Percentiles rank a stretch among this genome's conserved stretches.
Conservation (phyloP, 2,113 vertebrate genomes). For the Osmerus eperlanus region DNA sequence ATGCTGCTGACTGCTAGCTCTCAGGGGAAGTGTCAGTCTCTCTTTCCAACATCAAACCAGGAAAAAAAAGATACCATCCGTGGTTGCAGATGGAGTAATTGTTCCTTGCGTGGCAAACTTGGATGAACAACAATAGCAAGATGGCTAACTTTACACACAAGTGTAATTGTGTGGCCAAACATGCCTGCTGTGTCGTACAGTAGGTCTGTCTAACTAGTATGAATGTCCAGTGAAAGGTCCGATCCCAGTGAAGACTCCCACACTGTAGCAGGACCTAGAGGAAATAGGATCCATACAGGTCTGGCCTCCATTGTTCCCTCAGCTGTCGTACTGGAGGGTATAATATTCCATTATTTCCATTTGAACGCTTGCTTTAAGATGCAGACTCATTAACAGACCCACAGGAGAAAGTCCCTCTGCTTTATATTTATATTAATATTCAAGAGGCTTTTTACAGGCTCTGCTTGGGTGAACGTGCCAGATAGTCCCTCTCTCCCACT, state of each 20-base stretch:
- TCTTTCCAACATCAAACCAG: slow-evolving; percentile 36
- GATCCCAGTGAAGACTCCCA: too few species aligned
- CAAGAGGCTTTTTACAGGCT: slow-evolving; percentile 58
- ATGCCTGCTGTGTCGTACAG: too few species aligned
- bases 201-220: too few species aligned
- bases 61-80: background rate
- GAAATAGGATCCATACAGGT: slow-evolving; percentile 28
- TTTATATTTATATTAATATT: slow-evolving; percentile 64
- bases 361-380: slow-evolving; percentile 62
- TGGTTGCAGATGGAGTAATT: background rate
- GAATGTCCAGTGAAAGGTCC: too few species aligned
- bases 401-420: slow-evolving; percentile 50
- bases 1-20: slow-evolving; percentile 33
- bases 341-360: slow-evolving; percentile 62
- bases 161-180: too few species aligned
- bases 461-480: slow-evolving; percentile 47
- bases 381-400: slow-evolving; percentile 52
- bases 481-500: slow-evolving; percentile 42
- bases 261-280: background rate
- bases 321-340: slow-evolving; percentile 53
- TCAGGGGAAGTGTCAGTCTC: slow-evolving; percentile 30
- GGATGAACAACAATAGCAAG: too few species aligned
- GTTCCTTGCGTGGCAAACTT: background rate
- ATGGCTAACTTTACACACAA: too few species aligned
- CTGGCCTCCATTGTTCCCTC: slow-evolving; percentile 42